phyloP scores from a whole-genome alignment of 1,140 invertebrate genomes.

The Dysdera silvatica region DNA sequence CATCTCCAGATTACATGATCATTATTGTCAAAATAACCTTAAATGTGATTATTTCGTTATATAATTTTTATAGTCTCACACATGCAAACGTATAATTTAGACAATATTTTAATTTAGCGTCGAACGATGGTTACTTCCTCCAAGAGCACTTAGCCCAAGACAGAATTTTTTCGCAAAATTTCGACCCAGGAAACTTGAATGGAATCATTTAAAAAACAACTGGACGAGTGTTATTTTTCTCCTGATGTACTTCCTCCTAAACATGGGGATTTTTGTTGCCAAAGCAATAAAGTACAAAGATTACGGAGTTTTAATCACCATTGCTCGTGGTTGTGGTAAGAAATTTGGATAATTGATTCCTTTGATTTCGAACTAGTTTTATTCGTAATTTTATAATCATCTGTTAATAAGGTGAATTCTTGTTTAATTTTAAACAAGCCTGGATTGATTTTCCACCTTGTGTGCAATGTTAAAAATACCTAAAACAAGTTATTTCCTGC shows the following conservation, averaged over 20 bases:
- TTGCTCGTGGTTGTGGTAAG: conserved; percentile 79
- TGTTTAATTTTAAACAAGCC: conserved; percentile 4
- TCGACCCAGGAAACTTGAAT: conserved; percentile 53
- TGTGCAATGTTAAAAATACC: too few species aligned
- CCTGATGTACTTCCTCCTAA: conserved; percentile 59
- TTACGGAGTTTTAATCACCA: conserved; percentile 62
- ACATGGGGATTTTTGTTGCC: conserved; percentile 59
- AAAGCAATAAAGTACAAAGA: conserved; percentile 59
- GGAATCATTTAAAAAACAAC: conserved; percentile 74
- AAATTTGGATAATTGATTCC: background rate
- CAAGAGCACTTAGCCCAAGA: conserved; percentile 20
- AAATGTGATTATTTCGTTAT: too few species aligned
- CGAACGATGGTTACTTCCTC: conserved; percentile 38
- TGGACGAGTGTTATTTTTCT: conserved; percentile 72
- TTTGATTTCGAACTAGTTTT: background rate
- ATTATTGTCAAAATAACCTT: too few species aligned
- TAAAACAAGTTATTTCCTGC: too few species aligned
- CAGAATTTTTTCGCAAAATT: background rate
- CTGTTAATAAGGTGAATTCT: background rate
- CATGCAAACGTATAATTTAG: background rate
- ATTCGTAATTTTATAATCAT: background rate
- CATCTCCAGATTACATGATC: too few species aligned
- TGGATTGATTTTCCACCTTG: too few species aligned
- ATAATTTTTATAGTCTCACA: too few species aligned
- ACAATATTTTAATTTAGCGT: conserved; percentile 32